Evolutionary conservation across 2,888 invertebrate genomes (phyloP), one percentile per base, ranked within the genome.

Genomic region (Plagodis dolabraria): DNA sequence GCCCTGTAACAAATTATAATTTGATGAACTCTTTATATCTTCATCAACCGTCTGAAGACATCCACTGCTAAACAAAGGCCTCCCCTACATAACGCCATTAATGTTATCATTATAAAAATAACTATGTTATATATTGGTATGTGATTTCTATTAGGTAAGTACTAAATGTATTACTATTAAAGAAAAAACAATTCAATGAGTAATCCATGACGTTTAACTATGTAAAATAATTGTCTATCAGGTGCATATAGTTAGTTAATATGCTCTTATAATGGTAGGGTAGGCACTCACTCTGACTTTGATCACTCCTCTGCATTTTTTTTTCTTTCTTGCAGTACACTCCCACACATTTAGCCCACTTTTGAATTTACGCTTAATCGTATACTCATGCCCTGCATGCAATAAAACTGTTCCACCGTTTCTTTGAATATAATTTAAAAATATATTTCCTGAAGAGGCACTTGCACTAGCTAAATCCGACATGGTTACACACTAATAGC

Each of bases 301-400:
- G 42, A 55, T 48, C 42, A 55, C 47, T 47, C 55, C 55, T 55
- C 36, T 55, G 43, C 55, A 55, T 43, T 48, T 55, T 22, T 44
- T 46, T 44, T 50, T 49, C 47, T 50, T 56, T 56, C 50, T 44
- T 35, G 45, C 43, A 45, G 9, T 56, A 49, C 56, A 56, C 45
- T 56, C 56, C 56, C 49, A 56, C 45, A 56, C 49, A 45, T 44
- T 56, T 45, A 56, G 45, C 35, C 45, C 56, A 56, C 49, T 56
- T 45, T 43, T 34, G 45, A 45, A 45, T 56, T 56, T 56, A 36
- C 45, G 49, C 48, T 56, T 56, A 9, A 49, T 38, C 44, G 43
- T 44, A 56, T 56, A 56, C 47, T 56, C 43, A 48, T 43, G 48
- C 8, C 48, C 55, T 33, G 43, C 55, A 44, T 48, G 48, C 43